These are phyloP conservation scores for Patella pellucida DNA, from an alignment of 2,888 invertebrate species.

Conservation along the genomic window DNA sequence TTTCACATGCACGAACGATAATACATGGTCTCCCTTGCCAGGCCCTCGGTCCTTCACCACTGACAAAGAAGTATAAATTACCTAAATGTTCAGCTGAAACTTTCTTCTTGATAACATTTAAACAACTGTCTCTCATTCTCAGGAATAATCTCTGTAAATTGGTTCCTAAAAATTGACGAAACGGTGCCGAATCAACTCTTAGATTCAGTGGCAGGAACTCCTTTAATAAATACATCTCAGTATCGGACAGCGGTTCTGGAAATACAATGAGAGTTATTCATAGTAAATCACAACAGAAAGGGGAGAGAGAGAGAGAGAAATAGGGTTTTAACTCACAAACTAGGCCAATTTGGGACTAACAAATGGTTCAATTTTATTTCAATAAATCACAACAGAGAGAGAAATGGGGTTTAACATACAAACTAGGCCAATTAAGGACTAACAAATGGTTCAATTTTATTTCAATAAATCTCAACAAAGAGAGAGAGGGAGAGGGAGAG, in stretches of 20 bases:
- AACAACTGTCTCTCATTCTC: slow-evolving; percentile 64
- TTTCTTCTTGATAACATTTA: slow-evolving; percentile 44
- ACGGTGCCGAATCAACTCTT: slow-evolving; percentile 68
- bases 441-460: no score
- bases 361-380: no score
- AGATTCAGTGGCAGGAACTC: slow-evolving; percentile 60
- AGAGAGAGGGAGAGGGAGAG: no score
- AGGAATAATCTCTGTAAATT: slow-evolving; percentile 58
- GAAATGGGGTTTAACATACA: no score
- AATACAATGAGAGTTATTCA: background rate
- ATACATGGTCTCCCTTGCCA: no score
- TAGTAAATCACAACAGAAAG: no score
- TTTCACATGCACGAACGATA: no score
- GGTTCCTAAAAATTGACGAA: slow-evolving; percentile 64
- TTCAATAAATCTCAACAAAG: no score
- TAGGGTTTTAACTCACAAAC: background rate
- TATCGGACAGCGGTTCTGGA: slow-evolving; percentile 50
- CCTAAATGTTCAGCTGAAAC: slow-evolving; percentile 35
- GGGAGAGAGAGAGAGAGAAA: background rate
- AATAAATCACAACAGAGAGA: no score
- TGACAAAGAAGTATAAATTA: slow-evolving; percentile 23
- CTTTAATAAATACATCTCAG: slow-evolving; percentile 54
- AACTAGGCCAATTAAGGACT: no score
- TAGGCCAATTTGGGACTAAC: background rate
- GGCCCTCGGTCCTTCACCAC: no score